Evolutionary conservation across 2,888 invertebrate genomes (phyloP).

Genomic region (Teleiodes luculella): DNA sequence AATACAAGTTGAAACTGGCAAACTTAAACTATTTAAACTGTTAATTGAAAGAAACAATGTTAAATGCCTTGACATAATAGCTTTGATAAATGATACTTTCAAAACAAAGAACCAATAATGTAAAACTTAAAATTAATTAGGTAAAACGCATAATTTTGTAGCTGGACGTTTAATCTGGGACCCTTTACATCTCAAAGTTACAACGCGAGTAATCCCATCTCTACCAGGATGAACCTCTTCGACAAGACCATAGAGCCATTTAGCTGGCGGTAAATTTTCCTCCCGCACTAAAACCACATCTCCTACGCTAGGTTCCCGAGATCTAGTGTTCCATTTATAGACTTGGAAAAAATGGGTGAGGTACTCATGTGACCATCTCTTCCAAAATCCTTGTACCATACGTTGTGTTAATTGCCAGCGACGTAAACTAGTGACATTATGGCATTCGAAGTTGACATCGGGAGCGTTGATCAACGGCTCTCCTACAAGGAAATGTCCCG

Average conservation of each 20-base stretch:
- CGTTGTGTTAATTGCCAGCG: slow-evolving; percentile 16
- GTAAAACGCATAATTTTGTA: too few species aligned
- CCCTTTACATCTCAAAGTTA: too few species aligned
- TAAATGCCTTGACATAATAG: too few species aligned
- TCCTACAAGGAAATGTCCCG: slow-evolving; percentile 19
- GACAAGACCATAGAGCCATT: slow-evolving; percentile 17
- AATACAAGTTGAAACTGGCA: too few species aligned
- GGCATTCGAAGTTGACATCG: neutral
- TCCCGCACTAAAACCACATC: slow-evolving; percentile 20
- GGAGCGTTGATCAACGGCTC: slow-evolving; percentile 12
- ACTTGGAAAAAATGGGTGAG: slow-evolving; percentile 11
- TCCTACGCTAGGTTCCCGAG: slow-evolving; percentile 8
- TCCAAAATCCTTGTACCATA: slow-evolving; percentile 14
- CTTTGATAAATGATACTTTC: too few species aligned
- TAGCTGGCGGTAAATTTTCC: slow-evolving; percentile 19
- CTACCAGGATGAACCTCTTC: slow-evolving; percentile 13
- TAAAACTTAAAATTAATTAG: too few species aligned
- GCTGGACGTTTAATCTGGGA: too few species aligned
- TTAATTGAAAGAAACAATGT: too few species aligned
- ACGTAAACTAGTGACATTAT: slow-evolving; percentile 2
- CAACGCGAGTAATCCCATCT: slow-evolving; percentile 9
- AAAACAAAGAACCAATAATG: too few species aligned
- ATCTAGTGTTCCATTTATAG: slow-evolving; percentile 10
- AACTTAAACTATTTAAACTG: too few species aligned
- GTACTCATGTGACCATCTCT: slow-evolving; percentile 12